A percentile compares a stretch with the other conserved stretches of the same genome.
phyloP scores from a whole-genome alignment of 2,113 vertebrate species.

The Tragelaphus scriptus region DNA sequence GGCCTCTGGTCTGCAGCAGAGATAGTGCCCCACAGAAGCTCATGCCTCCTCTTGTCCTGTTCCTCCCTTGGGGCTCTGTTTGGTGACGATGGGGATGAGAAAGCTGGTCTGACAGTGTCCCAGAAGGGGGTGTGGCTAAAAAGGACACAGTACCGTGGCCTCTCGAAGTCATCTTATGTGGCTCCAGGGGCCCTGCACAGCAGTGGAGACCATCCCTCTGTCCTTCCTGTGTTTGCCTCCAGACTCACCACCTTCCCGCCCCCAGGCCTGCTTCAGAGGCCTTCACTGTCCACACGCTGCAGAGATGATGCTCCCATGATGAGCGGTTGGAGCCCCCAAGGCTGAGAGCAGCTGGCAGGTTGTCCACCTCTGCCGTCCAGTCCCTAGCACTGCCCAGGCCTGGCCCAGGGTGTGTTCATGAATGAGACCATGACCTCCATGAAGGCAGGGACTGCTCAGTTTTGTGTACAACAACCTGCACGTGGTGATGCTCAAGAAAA shows the following conservation, averaged over 20 bases:
- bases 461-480: not conserved
- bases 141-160: not conserved
- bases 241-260: not conserved
- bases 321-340: not conserved
- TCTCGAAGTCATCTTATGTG: not conserved
- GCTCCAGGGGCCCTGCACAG: not conserved
- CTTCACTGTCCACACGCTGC: not conserved
- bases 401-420: not conserved
- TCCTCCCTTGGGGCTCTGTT: not conserved
- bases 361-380: not conserved
- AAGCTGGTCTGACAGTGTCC: not conserved
- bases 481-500: not conserved
- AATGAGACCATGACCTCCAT: not conserved
- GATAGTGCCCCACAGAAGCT: not conserved
- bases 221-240: not conserved
- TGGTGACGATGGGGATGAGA: not conserved
- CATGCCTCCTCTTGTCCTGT: not conserved
- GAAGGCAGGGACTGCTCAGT: not conserved
- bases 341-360: not conserved
- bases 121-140: not conserved
- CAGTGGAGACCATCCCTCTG: not conserved
- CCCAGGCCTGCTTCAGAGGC: not conserved
- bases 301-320: not conserved
- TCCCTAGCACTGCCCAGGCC: not conserved
- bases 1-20: not conserved